These are phyloP conservation scores for Pavo muticus DNA, from an alignment of 2,113 vertebrate species.

Conservation along the genomic window DNA sequence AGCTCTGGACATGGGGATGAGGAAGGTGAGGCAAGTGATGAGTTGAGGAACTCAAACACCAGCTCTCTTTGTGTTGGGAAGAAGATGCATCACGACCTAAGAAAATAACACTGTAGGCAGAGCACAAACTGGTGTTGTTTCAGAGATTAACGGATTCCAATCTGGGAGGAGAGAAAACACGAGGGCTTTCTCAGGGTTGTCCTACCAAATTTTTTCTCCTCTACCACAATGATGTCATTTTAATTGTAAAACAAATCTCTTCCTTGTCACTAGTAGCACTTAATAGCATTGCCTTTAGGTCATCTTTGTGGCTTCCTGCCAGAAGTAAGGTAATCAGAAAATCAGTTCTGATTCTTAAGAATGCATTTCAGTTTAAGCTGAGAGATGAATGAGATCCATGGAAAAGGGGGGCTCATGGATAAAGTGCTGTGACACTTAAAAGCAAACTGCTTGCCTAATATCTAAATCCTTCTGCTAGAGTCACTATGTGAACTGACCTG, in stretches of 20 bases:
- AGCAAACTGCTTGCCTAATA: background rate
- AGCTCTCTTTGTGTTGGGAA: background rate
- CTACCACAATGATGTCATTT: background rate
- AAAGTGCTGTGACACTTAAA: background rate
- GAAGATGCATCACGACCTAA: background rate
- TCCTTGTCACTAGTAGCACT: background rate
- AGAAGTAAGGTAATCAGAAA: background rate
- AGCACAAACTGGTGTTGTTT: background rate
- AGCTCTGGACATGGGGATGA: slow-evolving; percentile 75
- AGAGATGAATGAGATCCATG: background rate
- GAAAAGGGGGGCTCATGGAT: background rate
- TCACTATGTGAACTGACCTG: background rate
- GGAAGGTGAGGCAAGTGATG: slow-evolving; percentile 73
- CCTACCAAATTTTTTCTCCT: background rate
- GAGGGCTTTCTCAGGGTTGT: background rate
- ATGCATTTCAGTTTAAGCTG: background rate
- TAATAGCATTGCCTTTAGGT: background rate
- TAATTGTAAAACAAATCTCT: background rate
- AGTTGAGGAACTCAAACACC: background rate
- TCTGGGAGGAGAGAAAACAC: background rate
- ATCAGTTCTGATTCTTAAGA: background rate
- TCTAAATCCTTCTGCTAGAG: background rate
- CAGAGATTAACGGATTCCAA: background rate
- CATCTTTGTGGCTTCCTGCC: background rate
- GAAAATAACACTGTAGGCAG: background rate